Percentiles rank a stretch among this genome's conserved stretches.
These are phyloP conservation scores for Euwallacea fornicatus DNA, from an alignment of 1,140 invertebrate genomes.

Conservation along the genomic window DNA sequence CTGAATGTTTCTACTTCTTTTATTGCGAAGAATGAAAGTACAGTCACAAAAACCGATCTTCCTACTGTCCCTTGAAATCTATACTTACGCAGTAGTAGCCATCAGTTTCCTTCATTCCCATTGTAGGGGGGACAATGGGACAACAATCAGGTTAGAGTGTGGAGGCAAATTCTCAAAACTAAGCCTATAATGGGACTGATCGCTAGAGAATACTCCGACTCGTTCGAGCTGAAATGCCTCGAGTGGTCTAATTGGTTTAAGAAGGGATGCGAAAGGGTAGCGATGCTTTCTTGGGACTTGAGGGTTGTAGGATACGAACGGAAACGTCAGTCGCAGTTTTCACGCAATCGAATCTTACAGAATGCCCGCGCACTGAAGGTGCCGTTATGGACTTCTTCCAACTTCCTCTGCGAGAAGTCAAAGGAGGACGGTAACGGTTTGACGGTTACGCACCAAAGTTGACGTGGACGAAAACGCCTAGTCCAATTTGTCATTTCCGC, in stretches of 20 bases:
- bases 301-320: too few relatives aligned
- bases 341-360: too few relatives aligned
- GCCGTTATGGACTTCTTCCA: too few relatives aligned
- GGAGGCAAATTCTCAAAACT: constrained; percentile 1
- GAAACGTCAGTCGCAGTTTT: too few relatives aligned
- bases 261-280: background rate
- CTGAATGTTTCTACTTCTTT: constrained; percentile 24
- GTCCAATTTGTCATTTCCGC: too few relatives aligned
- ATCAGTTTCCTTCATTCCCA: constrained; percentile 14
- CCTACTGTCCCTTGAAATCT: constrained; percentile 9
- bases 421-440: too few relatives aligned
- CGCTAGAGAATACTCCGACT: background rate
- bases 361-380: too few relatives aligned
- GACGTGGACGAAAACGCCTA: too few relatives aligned
- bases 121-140: constrained; percentile 9
- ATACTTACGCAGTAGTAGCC: background rate
- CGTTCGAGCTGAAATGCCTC: background rate
- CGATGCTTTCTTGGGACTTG: background rate
- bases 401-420: too few relatives aligned
- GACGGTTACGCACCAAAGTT: too few relatives aligned
- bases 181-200: constrained; percentile 6
- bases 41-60: constrained; percentile 10
- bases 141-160: constrained; percentile 4
- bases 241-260: background rate
- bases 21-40: constrained; percentile 17